Evolutionary conservation across 2,797 vertebrate genomes (phyloP).

Genomic region (Apogon hyalosoma): DNA sequence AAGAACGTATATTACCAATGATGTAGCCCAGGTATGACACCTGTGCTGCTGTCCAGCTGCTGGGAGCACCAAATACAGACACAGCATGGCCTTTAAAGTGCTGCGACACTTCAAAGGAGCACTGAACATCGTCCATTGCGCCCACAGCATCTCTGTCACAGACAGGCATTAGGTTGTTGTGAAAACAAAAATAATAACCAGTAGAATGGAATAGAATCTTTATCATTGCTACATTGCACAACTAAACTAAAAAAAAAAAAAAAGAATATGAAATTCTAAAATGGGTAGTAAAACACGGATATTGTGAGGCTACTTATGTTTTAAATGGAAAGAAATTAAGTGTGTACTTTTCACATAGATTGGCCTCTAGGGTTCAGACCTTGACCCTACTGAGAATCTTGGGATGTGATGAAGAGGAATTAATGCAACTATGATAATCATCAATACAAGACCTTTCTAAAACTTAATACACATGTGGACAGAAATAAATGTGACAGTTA

Average conservation of each 20-base stretch:
- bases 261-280: too few species aligned
- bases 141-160: conserved; percentile 77
- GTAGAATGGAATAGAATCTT: too few species aligned
- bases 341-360: too few species aligned
- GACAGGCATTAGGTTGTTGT: conserved; percentile 8
- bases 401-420: too few species aligned
- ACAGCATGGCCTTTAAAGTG: conserved; percentile 64
- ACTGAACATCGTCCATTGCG: conserved; percentile 58
- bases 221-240: too few species aligned
- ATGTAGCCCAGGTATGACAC: conserved; percentile 73
- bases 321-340: background rate
- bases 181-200: too few species aligned
- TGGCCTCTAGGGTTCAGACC: too few species aligned
- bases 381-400: too few species aligned
- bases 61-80: conserved; percentile 58
- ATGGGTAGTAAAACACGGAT: background rate
- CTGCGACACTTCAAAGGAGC: conserved; percentile 41
- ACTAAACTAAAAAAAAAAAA: too few species aligned
- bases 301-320: background rate
- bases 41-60: conserved; percentile 67
- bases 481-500: too few species aligned
- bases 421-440: too few species aligned
- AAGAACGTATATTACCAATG: conserved; percentile 61
- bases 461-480: background rate
- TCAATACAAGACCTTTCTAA: too few species aligned